phyloP scores from a whole-genome alignment of 2,888 invertebrate species.

The Neria commutata region DNA sequence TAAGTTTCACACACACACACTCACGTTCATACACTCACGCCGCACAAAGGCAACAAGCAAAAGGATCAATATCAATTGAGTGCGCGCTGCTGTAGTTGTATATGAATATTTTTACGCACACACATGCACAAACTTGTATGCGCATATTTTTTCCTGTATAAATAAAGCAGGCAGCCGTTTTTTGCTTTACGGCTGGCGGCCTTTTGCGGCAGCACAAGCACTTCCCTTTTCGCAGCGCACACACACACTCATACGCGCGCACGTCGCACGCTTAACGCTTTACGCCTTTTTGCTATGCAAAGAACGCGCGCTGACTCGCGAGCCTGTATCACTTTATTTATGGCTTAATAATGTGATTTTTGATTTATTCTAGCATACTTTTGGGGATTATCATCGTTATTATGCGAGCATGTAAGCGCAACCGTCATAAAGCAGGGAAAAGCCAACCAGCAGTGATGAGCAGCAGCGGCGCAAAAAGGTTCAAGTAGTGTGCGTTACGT shows the following conservation, averaged over 20 bases:
- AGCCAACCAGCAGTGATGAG: no score
- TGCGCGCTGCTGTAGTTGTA: slow-evolving; percentile 15
- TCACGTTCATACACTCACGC: neutral
- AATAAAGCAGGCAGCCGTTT: slow-evolving; percentile 22
- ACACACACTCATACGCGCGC: no score
- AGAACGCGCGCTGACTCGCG: neutral
- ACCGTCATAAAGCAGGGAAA: neutral
- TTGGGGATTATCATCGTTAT: slow-evolving; percentile 21
- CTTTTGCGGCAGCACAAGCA: slow-evolving; percentile 45
- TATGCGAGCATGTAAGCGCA: neutral
- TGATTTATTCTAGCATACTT: slow-evolving; percentile 44
- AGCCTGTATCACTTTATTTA: slow-evolving; percentile 48
- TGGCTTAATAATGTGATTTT: slow-evolving; percentile 54
- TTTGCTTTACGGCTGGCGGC: slow-evolving; percentile 17
- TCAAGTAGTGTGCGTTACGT: no score
- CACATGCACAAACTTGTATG: neutral
- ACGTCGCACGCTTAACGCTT: no score
- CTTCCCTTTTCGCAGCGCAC: no score
- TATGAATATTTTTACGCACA: neutral
- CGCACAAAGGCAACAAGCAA: neutral
- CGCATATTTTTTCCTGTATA: slow-evolving; percentile 26
- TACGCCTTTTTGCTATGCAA: no score
- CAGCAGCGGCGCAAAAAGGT: no score
- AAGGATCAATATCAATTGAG: slow-evolving; percentile 44
- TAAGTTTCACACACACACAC: slow-evolving; percentile 44